Evolutionary conservation across 2,797 vertebrate genomes (phyloP), one percentile per base, ranked within the genome.

Genomic region (Menidia menidia): DNA sequence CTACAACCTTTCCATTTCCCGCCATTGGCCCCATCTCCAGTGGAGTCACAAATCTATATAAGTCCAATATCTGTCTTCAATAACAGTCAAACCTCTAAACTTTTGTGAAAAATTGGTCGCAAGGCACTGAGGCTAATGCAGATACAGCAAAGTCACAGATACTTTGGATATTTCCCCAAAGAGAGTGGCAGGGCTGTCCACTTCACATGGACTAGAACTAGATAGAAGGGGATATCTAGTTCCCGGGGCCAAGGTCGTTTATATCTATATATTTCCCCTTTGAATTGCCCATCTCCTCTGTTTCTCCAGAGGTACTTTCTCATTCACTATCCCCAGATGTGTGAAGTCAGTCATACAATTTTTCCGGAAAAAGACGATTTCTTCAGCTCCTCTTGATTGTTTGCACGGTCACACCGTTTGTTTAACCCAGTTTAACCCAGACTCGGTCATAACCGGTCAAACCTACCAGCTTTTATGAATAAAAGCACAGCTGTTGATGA

Each of bases 171-270:
- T 83, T 84, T 89, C 82, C 80, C 80, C 1, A 6, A 64, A 63
- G 79, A 78, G 14, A 10, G 6, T 4, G 15, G 16, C 16, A 0
- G 6, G 52, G 35, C 51, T 1, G 58, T 57, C 61, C 66, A 42
- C 44, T 57, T 85, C 63, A 70, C 75, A 80, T 60, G 70, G 75
- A 54, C 82, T 86, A 59, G 25, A 25, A 25, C 77, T 45, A 50
- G 68, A 81, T 77, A 72, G 78, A 61, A 48, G 0, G 76, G 74
- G 78, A 83, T 81, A 80, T 84, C 87, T 70, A 69, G 71, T 74
- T 88, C 70, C 63, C 73, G 69, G 68, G 78, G 70, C 72, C 4
- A 56, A 66, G 73, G 75, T 87, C 77, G 2, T 80, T 84, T 83
- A 80, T 87, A 77, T 79, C 71, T 53, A 79, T 87, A 71, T 60